Evolutionary conservation across 2,113 vertebrate species (phyloP), one percentile per base, ranked within the genome.

Genomic region (Callopanchax toddi): DNA sequence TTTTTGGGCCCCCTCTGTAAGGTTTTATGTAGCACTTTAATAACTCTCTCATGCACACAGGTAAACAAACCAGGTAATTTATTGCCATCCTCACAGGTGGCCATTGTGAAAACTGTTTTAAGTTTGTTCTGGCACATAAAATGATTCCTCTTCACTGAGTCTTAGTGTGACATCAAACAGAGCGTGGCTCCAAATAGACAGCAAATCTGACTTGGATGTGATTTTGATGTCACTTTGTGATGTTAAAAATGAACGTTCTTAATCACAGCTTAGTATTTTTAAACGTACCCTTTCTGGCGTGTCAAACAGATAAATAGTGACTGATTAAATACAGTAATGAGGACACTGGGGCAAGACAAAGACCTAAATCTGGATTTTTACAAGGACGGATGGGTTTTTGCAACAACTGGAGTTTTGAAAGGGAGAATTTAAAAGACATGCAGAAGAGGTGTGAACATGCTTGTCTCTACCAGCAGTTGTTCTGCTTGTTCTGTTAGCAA

Each of bases 11-110:
- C 82, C 77, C 82, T 76, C 82, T 83, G 83, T 74, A 60, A 79
- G 85, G 71, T 83, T 77, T 88, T 79, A 78, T 81, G 83, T 76
- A 67, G 84, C 79, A 87, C 86, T 90, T 92, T 91, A 92, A 91
- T 90, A 89, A 90, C 84, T 90, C 86, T 87, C 87, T 54, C 79
- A 88, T 87, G 86, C 91, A 21, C 89, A 87, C 76, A 88, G 87
- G 91, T 92, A 92, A 92, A 91, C 87, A 90, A 90, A 87, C 73
- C 61, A 73, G 77, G 76, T 88, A 81, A 85, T 86, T 88, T 89
- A 90, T 86, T 79, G 71, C 78, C 57, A 22, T 56, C 83, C 83
- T 85, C 77, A 84, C 64, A 61, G 79, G 83, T 88, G 86, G 78
- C 69, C 78, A 68, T 82, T 84, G 70, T 67, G 36, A 71, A 74